phyloP scores from a whole-genome alignment of 2,113 vertebrate genomes.

The Ictalurus furcatus region DNA sequence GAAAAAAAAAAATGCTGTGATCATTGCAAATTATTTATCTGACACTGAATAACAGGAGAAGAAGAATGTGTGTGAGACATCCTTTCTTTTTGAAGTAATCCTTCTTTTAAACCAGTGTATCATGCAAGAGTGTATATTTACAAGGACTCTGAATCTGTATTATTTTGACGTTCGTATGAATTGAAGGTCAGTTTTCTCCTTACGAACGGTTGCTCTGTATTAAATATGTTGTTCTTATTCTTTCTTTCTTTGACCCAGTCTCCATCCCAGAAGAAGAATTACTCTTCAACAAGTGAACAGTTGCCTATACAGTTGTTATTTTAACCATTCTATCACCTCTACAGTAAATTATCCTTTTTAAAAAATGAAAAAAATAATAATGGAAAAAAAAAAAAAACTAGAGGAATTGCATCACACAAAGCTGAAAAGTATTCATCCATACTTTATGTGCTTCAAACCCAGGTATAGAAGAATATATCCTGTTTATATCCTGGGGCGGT shows the following conservation, averaged over 20 bases:
- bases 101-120: constrained; percentile 19
- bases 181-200: constrained; percentile 35
- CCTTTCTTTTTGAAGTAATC: constrained; percentile 40
- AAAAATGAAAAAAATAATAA: too few species aligned
- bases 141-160: constrained; percentile 16
- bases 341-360: background rate
- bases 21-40: constrained; percentile 75
- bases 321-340: background rate
- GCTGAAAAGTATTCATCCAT: background rate
- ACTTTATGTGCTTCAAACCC: constrained; percentile 14
- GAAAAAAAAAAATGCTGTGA: constrained; percentile 70
- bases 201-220: constrained; percentile 15
- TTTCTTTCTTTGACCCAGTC: constrained; percentile 6
- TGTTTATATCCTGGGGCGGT: background rate
- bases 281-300: constrained; percentile 1
- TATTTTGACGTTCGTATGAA: constrained; percentile 29
- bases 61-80: constrained; percentile 57
- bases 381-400: background rate
- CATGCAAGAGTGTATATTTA: constrained; percentile 28
- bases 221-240: background rate
- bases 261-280: background rate
- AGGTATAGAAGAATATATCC: background rate
- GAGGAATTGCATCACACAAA: background rate
- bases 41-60: constrained; percentile 75
- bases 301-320: constrained; percentile 33